Evolutionary conservation across 64 coral and sea anemone species (phyloP).

Genomic region (Exaiptasia diaphana): DNA sequence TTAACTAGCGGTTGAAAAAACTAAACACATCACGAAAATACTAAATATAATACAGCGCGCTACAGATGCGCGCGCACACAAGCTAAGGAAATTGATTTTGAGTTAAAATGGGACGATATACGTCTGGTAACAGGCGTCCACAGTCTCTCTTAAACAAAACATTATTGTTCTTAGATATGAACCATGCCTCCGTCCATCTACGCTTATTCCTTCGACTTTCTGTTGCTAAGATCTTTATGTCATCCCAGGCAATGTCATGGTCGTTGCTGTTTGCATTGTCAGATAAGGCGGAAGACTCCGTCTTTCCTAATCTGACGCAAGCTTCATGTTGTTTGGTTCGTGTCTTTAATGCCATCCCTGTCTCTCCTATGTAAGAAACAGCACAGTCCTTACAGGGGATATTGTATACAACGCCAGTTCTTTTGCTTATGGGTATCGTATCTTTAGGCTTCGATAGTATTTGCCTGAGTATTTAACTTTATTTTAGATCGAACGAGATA

Average conservation of each 20-base stretch:
- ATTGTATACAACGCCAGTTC: not conserved
- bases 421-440: not conserved
- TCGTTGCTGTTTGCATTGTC: not conserved
- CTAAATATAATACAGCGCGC: no score
- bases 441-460: not conserved
- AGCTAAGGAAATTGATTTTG: no score
- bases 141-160: not conserved
- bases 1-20: no score
- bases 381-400: not conserved
- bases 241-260: not conserved
- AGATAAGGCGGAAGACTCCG: not conserved
- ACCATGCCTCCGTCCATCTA: not conserved
- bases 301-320: not conserved
- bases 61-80: no score
- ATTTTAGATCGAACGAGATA: slow-evolving; percentile 3
- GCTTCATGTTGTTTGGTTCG: not conserved
- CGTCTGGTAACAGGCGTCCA: not conserved
- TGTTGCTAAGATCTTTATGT: not conserved
- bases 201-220: not conserved
- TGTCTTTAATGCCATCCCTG: not conserved
- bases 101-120: not conserved
- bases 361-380: not conserved
- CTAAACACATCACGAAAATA: no score
- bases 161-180: not conserved
- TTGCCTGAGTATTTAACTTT: not conserved